Evolutionary conservation across 2,113 vertebrate genomes (phyloP), one percentile per base, ranked within the genome.

Genomic region (Calypte anna): DNA sequence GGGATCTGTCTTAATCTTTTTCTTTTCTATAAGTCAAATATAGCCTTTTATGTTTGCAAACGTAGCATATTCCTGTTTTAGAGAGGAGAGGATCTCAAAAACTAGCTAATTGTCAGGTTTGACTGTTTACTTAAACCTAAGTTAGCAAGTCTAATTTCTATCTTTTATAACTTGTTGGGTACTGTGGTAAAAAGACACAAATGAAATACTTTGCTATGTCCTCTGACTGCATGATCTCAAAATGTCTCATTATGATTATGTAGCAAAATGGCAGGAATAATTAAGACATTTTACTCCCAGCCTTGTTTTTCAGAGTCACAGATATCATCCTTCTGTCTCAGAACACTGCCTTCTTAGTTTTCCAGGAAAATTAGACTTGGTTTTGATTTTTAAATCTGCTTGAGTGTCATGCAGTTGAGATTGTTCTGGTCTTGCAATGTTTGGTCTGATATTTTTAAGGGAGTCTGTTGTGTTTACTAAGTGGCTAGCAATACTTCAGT

Each of bases 81-180:
- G 23, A 25, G 10, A 57, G 23, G 21, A 61, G 6, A 33, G 24
- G 86, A 57, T 57, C 36, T 46, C 30, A 66, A 20, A 80, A 69
- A 43, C 16, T 11, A 33, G 2, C 7, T 36, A 16, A 50, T 57
- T 82, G 22, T 33, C 7, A 27, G 10, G 3, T 2, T 20, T 14
- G 73, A 76, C 54, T 68, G 51, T 5, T 81, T 36, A 44, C 14
- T 53, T 73, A 38, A 62, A 70, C 28, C 22, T 82, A 48, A 61
- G 43, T 43, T 16, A 51, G 13, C 5, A 76, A 79, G 64, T 44
- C 9, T 33, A 5, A 31, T 63, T 86, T 81, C 2, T 10, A 19
- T 6, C 2, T 63, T 69, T 61, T 44, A 14, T n/a, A 66, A 57
- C 43, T 44, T 0, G 14, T 21, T 27, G 1, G 10, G 1, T 68